phyloP scores from a whole-genome alignment of 2,797 vertebrate species.

The Poeciliopsis gracilis region DNA sequence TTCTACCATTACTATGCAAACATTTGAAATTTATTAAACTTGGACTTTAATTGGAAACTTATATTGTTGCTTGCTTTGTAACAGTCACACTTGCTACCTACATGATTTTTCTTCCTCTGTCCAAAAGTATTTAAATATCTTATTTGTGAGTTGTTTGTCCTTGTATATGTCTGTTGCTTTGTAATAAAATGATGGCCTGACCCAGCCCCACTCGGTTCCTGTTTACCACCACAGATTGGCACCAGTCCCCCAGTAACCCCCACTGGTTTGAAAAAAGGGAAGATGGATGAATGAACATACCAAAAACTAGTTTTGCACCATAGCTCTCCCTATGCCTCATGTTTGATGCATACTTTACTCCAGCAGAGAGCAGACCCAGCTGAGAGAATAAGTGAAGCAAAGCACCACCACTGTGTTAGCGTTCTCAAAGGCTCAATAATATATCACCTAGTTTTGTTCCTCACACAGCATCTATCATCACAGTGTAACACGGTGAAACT shows the following conservation, averaged over 20 bases:
- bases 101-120: not conserved
- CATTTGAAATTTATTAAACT: not conserved
- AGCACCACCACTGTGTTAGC: conserved; percentile 64
- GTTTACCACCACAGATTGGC: not conserved
- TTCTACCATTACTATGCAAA: not conserved
- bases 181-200: not conserved
- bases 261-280: not conserved
- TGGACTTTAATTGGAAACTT: not conserved
- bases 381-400: conserved; percentile 62
- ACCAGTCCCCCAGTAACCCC: not conserved
- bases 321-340: conserved; percentile 26
- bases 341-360: conserved; percentile 62
- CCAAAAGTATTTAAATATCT: not conserved
- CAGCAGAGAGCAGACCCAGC: conserved; percentile 46
- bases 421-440: conserved; percentile 70
- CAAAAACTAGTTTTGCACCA: conserved; percentile 21
- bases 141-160: not conserved
- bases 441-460: conserved; percentile 70
- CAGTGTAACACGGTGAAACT: conserved; percentile 51
- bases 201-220: not conserved
- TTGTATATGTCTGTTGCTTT: not conserved
- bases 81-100: not conserved
- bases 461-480: conserved; percentile 71
- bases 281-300: conserved; percentile 17
- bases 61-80: not conserved